Evolutionary conservation across 2,113 vertebrate species (phyloP).

Genomic region (Fregetta grallaria): DNA sequence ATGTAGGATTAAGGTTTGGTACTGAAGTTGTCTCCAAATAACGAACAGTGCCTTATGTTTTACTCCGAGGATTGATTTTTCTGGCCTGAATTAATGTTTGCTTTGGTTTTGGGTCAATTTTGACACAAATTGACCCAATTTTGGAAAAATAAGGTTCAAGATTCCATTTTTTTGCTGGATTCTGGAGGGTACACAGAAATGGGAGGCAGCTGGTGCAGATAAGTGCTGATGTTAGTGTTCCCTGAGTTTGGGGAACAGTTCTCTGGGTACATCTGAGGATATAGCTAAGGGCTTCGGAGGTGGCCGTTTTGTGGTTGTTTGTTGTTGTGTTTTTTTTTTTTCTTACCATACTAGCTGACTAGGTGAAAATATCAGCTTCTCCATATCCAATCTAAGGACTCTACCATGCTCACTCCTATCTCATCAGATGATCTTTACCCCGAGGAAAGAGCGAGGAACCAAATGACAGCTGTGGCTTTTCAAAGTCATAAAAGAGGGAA

Average conservation of each 20-base stretch:
- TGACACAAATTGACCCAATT: not conserved
- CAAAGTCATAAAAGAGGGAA: conserved; percentile 50
- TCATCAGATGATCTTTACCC: not conserved
- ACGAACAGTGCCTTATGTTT: not conserved
- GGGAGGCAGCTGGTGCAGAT: not conserved
- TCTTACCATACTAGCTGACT: not conserved
- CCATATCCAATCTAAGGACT: not conserved
- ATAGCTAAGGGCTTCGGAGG: not conserved
- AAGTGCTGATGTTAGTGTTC: not conserved
- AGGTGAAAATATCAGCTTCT: conserved; percentile 31
- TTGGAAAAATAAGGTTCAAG: not conserved
- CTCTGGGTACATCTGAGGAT: not conserved
- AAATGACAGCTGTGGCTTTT: conserved; percentile 51
- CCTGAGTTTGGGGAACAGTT: not conserved
- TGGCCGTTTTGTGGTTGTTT: not conserved
- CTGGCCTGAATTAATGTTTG: not conserved
- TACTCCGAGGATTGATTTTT: not conserved
- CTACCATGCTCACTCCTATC: not conserved
- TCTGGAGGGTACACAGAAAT: not conserved
- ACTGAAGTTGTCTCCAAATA: not conserved
- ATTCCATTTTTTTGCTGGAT: not conserved
- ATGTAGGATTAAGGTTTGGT: not conserved
- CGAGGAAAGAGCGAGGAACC: not conserved
- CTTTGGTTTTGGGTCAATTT: not conserved
- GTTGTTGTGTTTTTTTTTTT: not conserved